Evolutionary conservation across 2,888 invertebrate genomes (phyloP).

Genomic region (Ophioninae sp.): DNA sequence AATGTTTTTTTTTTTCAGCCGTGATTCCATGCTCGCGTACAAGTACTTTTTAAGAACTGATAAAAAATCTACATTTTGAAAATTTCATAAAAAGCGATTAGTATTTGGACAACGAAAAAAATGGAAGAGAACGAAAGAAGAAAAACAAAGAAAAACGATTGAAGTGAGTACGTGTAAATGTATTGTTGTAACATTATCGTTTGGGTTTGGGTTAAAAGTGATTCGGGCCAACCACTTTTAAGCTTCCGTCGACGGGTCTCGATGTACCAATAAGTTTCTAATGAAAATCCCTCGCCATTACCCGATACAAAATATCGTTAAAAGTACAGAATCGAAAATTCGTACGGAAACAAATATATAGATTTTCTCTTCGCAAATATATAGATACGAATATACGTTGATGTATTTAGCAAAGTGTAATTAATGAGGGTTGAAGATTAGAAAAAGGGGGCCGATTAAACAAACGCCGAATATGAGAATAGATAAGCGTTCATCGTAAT

Average conservation of each 20-base stretch:
- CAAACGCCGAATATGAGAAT: conserved; percentile 18
- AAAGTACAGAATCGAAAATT: conserved; percentile 46
- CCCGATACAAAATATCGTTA: conserved; percentile 38
- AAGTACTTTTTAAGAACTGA: no score
- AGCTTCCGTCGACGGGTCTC: not conserved
- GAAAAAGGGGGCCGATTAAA: conserved; percentile 32
- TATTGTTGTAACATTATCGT: no score
- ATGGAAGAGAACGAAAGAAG: not conserved
- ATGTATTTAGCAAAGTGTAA: conserved; percentile 13
- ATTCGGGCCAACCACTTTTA: no score
- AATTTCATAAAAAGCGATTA: conserved; percentile 29
- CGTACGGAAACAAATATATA: not conserved
- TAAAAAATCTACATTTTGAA: not conserved
- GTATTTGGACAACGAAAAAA: conserved; percentile 70
- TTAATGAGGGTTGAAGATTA: conserved; percentile 21
- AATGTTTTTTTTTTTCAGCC: no score
- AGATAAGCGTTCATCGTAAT: conserved; percentile 45
- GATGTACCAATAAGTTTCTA: not conserved
- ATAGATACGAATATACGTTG: conserved; percentile 9
- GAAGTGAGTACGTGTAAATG: no score
- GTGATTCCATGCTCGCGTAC: no score
- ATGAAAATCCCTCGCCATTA: not conserved
- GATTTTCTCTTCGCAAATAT: conserved; percentile 32
- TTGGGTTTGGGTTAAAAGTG: no score
- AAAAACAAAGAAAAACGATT: conserved; percentile 18